Evolutionary conservation across 2,113 vertebrate genomes (phyloP), one percentile per base, ranked within the genome.

Genomic region (Poeciliopsis prolifica): DNA sequence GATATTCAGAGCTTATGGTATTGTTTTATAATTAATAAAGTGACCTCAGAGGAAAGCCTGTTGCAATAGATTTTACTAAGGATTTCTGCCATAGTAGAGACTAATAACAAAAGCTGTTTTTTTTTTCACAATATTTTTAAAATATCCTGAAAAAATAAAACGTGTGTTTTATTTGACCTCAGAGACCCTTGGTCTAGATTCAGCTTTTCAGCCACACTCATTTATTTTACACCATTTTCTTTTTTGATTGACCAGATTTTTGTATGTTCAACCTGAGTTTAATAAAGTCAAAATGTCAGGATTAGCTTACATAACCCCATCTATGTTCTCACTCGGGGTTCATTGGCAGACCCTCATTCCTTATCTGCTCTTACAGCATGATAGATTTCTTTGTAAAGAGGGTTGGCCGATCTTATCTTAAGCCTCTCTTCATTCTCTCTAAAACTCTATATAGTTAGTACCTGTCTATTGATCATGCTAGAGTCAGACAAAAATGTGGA

Each of bases 391-490:
- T 77, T 61, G 64, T 48, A 75, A 68, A 61, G 67, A 63, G 61
- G 33, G 79, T 79, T 35, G 29, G 71, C 30, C 10, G 70, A 65
- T 79, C 73, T 82, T 79, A 86, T 85, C 75, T 74, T 75, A 68
- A 78, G 80, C 68, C 68, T 68, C 61, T 44, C 69, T 76, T 74
- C 82, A 81, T 86, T 89, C 83, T 69, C 79, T 76, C 88, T 80
- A 30, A 88, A 88, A 86, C 81, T 82, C 72, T 70, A 91, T 94
- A 90, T 85, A 76, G 82, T 88, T 83, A 83, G 81, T 87, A 85
- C 88, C 84, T 86, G 88, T 92, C 90, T 94, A 94, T 93, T 91
- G 92, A 93, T 94, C 86, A 89, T 70, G 68, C 73, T 75, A 61
- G 84, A 90, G 86, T 86, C 88, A 84, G 88, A 80, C 81, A 85